Base-by-base conservation (phyloP, 2,888 invertebrate genomes). In the Lottia scabra region DNA sequence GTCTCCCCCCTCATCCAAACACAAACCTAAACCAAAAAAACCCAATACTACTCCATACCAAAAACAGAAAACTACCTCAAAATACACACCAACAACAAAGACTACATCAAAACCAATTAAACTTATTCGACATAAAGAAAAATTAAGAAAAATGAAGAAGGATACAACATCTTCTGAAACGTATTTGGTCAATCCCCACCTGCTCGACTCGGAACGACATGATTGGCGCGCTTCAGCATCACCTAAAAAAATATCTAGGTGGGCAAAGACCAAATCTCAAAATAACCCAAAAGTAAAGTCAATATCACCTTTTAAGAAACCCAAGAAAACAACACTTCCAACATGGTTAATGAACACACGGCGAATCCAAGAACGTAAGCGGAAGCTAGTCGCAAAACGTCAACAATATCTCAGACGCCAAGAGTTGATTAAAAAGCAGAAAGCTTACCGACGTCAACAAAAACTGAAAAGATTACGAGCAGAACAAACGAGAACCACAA, bases 301-400 rank as follows among this genome's bases (percentile, higher is more conserved):
- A 27, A 10, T 26, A 38, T 8, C 43, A 10, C 19, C 65, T 10
- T 38, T 43, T 23, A 56, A 23, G 19, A 19, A 56, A 56, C 56
- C 56, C 56, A 5, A 56, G 56, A 67, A 46, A 46, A 63, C 45
- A n/a, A 68, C 56, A 26, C 56, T 67, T 8, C 71, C 71, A 0
- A 45, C 65, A 12, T 71, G 68, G 71, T 30, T 68, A 16, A 44
- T 66, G 2, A 62, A 43, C 15, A 62, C 75, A 44, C 63, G 63
- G 19, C 66, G 38, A 26, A 63, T 62, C 8, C 72, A 63, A 56
- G 15, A 63, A 27, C 8, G 23, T 15, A 19, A 44, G 64, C 15
- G 10, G 13, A n/a, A 26, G 8, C n/a, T 26, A n/a, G 43, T 23
- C 6, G 44, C 16, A 1, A 38, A n/a, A 66, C n/a, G 30, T 46